Evolutionary conservation across 2,888 invertebrate genomes (phyloP).

Genomic region (Apamea epomidion): DNA sequence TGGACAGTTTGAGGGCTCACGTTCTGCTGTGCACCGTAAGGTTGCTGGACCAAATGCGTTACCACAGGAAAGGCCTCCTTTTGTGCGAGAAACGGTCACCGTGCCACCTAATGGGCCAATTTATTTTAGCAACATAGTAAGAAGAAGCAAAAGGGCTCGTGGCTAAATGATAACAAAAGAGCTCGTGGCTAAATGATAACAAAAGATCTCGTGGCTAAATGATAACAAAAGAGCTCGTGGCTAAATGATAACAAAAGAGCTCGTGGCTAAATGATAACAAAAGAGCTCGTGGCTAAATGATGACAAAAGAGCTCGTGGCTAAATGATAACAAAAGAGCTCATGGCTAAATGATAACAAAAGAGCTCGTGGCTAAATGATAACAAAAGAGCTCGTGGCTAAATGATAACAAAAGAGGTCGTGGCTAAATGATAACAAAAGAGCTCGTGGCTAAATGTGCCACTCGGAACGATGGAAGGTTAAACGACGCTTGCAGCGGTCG

Average conservation of each 20-base stretch:
- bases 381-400: background rate
- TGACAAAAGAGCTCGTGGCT: background rate
- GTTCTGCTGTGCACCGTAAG: conserved; percentile 10
- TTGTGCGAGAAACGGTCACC: background rate
- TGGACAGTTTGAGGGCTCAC: conserved; percentile 32
- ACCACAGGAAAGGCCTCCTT: background rate
- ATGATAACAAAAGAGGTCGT: background rate
- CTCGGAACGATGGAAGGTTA: too few relatives aligned
- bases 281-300: background rate
- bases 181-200: background rate
- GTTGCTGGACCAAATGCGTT: background rate
- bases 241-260: background rate
- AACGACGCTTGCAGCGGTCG: background rate
- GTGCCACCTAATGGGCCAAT: background rate
- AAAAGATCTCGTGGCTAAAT: too few relatives aligned
- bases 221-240: background rate
- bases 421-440: background rate
- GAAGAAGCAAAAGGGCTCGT: background rate
- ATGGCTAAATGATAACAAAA: background rate
- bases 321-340: background rate
- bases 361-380: background rate
- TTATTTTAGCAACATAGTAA: background rate
- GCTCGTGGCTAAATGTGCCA: too few relatives aligned
- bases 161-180: background rate
- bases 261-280: background rate